Conservation (phyloP, 2,888 invertebrate genomes). For the Epistrophe grossulariae region DNA sequence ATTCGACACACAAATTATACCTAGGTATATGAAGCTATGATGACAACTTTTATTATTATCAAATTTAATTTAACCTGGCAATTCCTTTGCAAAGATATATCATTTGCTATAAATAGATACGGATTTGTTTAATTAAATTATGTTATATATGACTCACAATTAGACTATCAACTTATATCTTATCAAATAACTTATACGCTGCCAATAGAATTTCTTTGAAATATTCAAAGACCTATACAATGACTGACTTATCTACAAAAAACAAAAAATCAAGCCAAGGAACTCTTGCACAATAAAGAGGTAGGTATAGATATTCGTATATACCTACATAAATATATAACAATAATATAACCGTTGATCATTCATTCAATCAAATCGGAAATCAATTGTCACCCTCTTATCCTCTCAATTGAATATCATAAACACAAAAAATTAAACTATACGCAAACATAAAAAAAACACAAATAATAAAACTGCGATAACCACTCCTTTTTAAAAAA, state of each 20-base stretch:
- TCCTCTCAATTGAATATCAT: constrained; percentile 29
- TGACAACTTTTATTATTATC: no score
- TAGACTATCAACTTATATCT: no score
- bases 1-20: no score
- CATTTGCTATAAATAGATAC: no score
- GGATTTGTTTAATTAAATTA: no score
- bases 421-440: constrained; percentile 38
- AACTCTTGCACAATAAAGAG: constrained; percentile 19
- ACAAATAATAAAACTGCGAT: constrained; percentile 44
- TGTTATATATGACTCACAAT: no score
- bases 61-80: no score
- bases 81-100: no score
- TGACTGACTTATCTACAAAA: constrained; percentile 1
- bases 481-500: constrained; percentile 56
- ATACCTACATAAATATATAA: neutral
- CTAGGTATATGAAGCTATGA: no score
- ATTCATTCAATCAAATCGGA: constrained; percentile 30
- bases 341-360: neutral
- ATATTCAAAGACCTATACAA: neutral
- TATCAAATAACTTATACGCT: neutral
- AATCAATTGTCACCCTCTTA: constrained; percentile 41
- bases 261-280: neutral
- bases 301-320: neutral
- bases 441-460: constrained; percentile 12
- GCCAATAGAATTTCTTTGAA: neutral